Conservation (phyloP, 2,888 invertebrate genomes). For the Sinodicranocentrus sp. region DNA sequence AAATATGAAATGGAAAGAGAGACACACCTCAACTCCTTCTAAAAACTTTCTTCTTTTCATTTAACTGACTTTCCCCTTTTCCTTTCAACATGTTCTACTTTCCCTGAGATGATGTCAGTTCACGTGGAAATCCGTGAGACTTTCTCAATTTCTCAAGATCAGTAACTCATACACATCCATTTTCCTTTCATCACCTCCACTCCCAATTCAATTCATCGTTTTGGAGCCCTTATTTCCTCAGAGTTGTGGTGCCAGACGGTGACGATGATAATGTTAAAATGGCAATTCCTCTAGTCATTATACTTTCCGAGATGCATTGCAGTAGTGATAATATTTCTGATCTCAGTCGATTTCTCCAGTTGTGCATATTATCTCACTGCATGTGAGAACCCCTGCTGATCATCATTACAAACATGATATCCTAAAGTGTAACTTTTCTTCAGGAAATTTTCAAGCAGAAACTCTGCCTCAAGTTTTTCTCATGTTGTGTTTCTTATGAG, state of each 20-base stretch:
- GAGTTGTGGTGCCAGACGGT: neutral
- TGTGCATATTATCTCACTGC: too few relatives aligned
- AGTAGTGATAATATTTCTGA: too few relatives aligned
- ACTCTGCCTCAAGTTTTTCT: constrained; percentile 36
- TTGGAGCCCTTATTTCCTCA: neutral
- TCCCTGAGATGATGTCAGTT: neutral
- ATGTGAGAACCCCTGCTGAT: too few relatives aligned
- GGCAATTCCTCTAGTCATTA: constrained; percentile 26
- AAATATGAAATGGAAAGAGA: neutral
- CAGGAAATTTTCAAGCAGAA: constrained; percentile 37
- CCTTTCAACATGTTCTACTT: neutral
- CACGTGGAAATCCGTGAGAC: neutral
- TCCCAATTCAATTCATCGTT: neutral
- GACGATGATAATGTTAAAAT: constrained; percentile 24
- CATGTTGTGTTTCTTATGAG: neutral
- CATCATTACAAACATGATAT: neutral
- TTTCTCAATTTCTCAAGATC: neutral
- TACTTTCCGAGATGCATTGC: too few relatives aligned
- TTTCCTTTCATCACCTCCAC: neutral
- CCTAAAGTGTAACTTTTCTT: constrained; percentile 24
- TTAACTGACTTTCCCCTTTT: neutral
- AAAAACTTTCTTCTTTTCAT: neutral
- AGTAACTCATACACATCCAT: neutral
- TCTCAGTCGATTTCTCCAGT: too few relatives aligned
- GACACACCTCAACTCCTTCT: neutral